Evolutionary conservation across 2,113 vertebrate species (phyloP).

Genomic region (Anolis sagrei): DNA sequence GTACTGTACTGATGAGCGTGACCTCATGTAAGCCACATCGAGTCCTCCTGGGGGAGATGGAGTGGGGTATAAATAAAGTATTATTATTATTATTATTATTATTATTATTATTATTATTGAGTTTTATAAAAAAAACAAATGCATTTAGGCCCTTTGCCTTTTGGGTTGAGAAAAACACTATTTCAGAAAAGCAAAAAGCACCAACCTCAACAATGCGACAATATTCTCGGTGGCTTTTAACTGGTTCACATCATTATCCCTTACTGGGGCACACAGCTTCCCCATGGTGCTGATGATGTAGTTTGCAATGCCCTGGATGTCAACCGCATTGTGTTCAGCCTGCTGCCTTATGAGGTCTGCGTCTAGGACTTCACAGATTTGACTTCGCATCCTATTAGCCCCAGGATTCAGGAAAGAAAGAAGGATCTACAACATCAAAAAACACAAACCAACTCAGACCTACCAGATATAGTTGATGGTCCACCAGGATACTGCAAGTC

Average conservation of each 20-base stretch:
- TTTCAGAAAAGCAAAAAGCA: conserved; percentile 26
- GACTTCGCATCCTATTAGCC: conserved; percentile 87
- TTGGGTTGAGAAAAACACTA: background rate
- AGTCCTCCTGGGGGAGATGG: too few relatives aligned
- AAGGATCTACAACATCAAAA: conserved; percentile 78
- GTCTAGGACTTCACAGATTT: conserved; percentile 93
- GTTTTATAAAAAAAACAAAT: too few relatives aligned
- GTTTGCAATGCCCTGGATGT: conserved; percentile 88
- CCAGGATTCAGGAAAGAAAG: conserved; percentile 92
- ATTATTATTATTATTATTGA: too few relatives aligned
- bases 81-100: too few relatives aligned
- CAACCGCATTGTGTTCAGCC: conserved; percentile 86
- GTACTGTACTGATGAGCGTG: too few relatives aligned
- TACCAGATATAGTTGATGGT: background rate
- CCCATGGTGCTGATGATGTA: conserved; percentile 92
- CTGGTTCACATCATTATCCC: conserved; percentile 88
- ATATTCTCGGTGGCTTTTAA: conserved; percentile 83
- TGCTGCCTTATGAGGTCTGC: conserved; percentile 92
- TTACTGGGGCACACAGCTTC: conserved; percentile 88
- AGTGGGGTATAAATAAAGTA: too few relatives aligned
- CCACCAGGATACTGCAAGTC: background rate
- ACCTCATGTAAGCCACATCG: too few relatives aligned
- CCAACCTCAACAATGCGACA: conserved; percentile 81
- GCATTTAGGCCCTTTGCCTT: too few relatives aligned
- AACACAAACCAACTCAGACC: background rate